A percentile compares a stretch with the other conserved stretches of the same genome.
These are phyloP conservation scores for Gryllus longicercus DNA, from an alignment of 2,888 invertebrate genomes.

Conservation along the genomic window DNA sequence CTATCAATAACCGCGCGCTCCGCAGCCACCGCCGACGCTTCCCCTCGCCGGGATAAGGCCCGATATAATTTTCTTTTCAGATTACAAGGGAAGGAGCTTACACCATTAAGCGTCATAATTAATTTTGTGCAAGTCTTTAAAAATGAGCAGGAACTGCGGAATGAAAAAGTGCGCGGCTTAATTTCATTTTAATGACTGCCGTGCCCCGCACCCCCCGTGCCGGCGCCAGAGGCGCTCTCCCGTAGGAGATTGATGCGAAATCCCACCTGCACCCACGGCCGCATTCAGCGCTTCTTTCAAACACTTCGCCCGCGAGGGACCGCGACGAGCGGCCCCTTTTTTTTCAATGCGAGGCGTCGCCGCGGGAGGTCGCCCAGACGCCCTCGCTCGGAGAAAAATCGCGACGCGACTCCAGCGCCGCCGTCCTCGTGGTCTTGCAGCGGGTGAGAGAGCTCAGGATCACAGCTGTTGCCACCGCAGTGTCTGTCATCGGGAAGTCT, in stretches of 20 bases:
- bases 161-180: conserved; percentile 17
- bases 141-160: neutral
- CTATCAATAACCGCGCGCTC: neutral
- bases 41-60: neutral
- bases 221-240: neutral
- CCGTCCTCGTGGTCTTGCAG: no score
- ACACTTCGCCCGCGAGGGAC: neutral
- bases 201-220: neutral
- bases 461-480: no score
- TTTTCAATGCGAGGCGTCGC: no score
- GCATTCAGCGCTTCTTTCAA: conserved; percentile 9
- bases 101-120: conserved; percentile 11
- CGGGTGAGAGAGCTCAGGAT: no score
- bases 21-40: neutral
- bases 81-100: conserved; percentile 10
- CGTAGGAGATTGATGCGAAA: conserved; percentile 17
- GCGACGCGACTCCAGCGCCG: no score
- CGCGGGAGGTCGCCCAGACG: no score
- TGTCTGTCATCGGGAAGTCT: no score
- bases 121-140: conserved; percentile 17
- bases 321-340: no score
- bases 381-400: no score
- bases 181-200: conserved; percentile 17
- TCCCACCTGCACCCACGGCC: neutral
- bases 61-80: conserved; percentile 17